phyloP scores from a whole-genome alignment of 2,888 invertebrate genomes.

The Lasioglossum lativentre region DNA sequence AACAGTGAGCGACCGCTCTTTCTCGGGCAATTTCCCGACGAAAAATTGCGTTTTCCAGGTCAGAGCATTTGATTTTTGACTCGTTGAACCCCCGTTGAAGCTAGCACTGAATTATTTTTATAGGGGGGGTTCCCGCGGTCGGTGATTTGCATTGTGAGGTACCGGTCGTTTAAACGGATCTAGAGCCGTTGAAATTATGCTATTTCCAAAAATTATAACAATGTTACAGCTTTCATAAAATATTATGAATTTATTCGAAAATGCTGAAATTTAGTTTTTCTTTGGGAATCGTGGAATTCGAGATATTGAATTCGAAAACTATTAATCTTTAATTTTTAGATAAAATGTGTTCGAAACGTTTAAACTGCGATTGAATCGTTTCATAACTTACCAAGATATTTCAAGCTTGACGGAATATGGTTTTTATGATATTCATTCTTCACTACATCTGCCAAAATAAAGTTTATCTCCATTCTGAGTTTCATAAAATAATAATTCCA shows the following conservation, averaged over 20 bases:
- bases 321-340: no score
- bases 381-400: no score
- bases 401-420: no score
- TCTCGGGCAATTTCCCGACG: background rate
- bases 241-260: background rate
- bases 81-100: background rate
- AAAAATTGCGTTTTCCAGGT: slow-evolving; percentile 3
- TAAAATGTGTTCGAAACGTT: no score
- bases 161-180: background rate
- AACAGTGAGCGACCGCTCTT: background rate
- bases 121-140: background rate
- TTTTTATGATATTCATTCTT: no score
- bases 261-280: background rate
- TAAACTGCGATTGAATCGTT: no score
- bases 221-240: background rate
- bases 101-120: background rate
- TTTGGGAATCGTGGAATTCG: no score
- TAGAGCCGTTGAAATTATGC: background rate
- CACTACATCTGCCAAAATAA: background rate
- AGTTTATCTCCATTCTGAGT: background rate
- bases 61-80: background rate
- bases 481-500: background rate
- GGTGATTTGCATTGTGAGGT: background rate
- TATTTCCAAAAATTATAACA: background rate
- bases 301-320: no score